A percentile compares a stretch with the other conserved stretches of the same genome.
Evolutionary conservation across 2,113 vertebrate species (phyloP).

Genomic region (Theropithecus gelada): DNA sequence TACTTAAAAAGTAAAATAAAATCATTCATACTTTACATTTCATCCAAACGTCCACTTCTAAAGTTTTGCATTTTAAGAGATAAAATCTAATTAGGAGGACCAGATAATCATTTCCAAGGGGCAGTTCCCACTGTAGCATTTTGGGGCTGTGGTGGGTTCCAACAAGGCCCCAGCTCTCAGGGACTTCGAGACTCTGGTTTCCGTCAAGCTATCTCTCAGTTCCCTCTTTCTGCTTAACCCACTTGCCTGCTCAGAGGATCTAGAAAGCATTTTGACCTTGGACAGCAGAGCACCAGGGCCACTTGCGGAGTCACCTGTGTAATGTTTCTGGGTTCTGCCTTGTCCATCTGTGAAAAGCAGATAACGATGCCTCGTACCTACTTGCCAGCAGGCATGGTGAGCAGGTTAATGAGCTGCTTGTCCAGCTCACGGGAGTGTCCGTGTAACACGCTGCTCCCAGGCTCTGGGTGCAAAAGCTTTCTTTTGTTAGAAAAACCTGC

Average conservation of each 20-base stretch:
- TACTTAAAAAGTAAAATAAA: neutral
- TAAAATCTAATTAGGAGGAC: neutral
- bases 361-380: neutral
- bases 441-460: rapidly evolving
- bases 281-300: neutral
- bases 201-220: rapidly evolving
- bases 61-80: neutral
- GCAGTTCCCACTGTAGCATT: neutral
- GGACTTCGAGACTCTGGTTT: rapidly evolving
- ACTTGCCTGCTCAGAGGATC: neutral
- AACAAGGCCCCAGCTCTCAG: too few species aligned
- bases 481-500: neutral
- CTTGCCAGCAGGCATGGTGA: rapidly evolving
- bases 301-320: neutral
- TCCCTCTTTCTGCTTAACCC: neutral
- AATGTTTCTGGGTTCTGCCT: neutral
- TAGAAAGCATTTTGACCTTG: neutral
- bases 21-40: neutral
- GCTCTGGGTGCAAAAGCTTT: rapidly evolving
- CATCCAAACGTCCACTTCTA: neutral
- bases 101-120: neutral
- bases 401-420: neutral
- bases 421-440: neutral
- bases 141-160: rapidly evolving
- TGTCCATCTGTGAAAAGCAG: neutral